Base-by-base conservation (phyloP, 2,797 vertebrate genomes). In the Tolypeutes matacus region DNA sequence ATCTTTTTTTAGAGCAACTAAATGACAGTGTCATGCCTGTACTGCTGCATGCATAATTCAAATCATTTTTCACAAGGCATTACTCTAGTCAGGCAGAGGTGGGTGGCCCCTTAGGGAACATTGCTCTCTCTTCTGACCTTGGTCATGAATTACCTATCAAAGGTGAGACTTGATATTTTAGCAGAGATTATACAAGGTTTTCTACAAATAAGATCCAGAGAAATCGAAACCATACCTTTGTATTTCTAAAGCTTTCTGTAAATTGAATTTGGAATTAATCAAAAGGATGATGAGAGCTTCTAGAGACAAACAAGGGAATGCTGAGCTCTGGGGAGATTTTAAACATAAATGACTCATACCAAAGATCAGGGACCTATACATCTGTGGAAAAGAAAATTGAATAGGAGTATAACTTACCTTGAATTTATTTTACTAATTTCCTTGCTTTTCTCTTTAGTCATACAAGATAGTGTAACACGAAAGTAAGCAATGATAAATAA, bases 261-360 rank as follows among this genome's bases (percentile, higher is more conserved):
- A 93, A 84, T 86, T 96, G 56, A 96, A 89, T 95, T 78, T 94
- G 85, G 62, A 96, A 96, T 96, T 96, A 97, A 93, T 96, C 88
- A 91, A 93, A 93, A 84, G 31, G 18, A 91, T 95, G 70, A 94
- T 96, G 83, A 76, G 62, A 56, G 42, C 27, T 84, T 62, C 60
- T 93, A 78, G 73, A 94, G 84, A 93, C 80, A 96, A 97, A 92
- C 80, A 93, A 90, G 64, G 3, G 53, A 95, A 94, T 80, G 80
- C 23, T 82, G 31, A 15, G 31, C 67, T 89, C 56, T 93, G 31
- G 83, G 51, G 70, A 91, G 89, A 64, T 86, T 96, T 95, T 67
- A 89, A 36, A 92, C 34, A 14, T 62, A 76, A 81, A 80, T 94
- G 93, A 96, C 95, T 93, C 77, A 95, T 53, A 77, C 5, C 0